Evolutionary conservation across 2,113 vertebrate genomes (phyloP), one percentile per base, ranked within the genome.

Genomic region (Cavia aperea): DNA sequence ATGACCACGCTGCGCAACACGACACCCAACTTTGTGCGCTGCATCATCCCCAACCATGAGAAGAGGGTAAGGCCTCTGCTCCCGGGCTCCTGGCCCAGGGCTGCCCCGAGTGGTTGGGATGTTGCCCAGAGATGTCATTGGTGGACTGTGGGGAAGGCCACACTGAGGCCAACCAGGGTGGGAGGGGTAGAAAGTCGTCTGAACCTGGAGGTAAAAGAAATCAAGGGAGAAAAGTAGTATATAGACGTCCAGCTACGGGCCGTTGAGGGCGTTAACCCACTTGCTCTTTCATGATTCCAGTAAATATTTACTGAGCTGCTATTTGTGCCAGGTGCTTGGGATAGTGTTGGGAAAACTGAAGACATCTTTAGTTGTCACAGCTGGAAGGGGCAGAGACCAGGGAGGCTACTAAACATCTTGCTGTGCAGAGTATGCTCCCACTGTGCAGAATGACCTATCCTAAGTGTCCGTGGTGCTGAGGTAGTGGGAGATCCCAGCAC

Each of bases 21-120:
- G 10, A 99, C 98, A 39, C 99, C 99, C 89, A 99, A 99, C 98
- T 99, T 99, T 1, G 98, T 99, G 62, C 99, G 99, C 95, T 99
- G 99, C 95, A 99, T 99, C 97, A 99, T 99, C 96, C 99, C 99
- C 95, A 99, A 99, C 96, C 99, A 99, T 0, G 99, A 99, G 92
- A 99, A 99, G 96, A 98, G 98, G 98, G 99, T 99, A 97, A 95
- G 93, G 43, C 43, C 3, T 0, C 19, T 33, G 0, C 83, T 29
- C 33, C 19, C 63, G 39, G 68, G 26, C 14, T 31, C 12, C 62
- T 21, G 3, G 7, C 62, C 58, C 60, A 2, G n/a, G 0, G 39
- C 18, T 29, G 16, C 19, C 62, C 6, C 0, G 0, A 3, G 21
- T 1, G 4, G 6, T 5, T 68, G 24, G 1, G 23, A 1, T 2